phyloP scores from a whole-genome alignment of 2,888 invertebrate genomes.

The Eulithis testata region DNA sequence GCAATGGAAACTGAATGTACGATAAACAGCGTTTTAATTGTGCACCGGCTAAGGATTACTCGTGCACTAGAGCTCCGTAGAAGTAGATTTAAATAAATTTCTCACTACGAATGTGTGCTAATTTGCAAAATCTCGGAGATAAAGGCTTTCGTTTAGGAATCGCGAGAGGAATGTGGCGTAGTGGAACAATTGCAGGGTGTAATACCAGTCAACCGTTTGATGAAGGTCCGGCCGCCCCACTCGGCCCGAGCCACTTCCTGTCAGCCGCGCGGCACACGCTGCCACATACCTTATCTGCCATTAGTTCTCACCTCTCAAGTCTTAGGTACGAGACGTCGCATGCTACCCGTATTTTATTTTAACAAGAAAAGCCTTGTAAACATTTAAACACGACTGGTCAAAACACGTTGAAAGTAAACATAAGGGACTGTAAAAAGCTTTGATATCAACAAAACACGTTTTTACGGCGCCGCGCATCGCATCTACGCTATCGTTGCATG shows the following conservation, averaged over 20 bases:
- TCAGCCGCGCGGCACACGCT: conserved; percentile 50
- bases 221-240: conserved; percentile 69
- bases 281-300: conserved; percentile 43
- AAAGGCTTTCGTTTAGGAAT: conserved; percentile 70
- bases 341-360: too few relatives aligned
- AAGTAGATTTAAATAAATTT: conserved; percentile 42
- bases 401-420: not conserved
- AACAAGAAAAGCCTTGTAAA: not conserved
- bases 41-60: conserved; percentile 41
- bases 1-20: conserved; percentile 55
- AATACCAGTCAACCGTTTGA: conserved; percentile 84
- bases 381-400: not conserved
- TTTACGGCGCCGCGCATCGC: not conserved
- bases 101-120: conserved; percentile 63
- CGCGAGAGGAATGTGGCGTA: conserved; percentile 62
- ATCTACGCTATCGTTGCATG: not conserved
- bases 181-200: conserved; percentile 79
- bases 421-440: not conserved
- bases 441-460: not conserved
- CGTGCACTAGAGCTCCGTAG: conserved; percentile 38
- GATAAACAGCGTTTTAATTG: conserved; percentile 57
- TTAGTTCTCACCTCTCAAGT: conserved; percentile 17
- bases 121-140: conserved; percentile 77
- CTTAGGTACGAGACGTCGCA: too few relatives aligned
- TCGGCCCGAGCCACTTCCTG: conserved; percentile 50